phyloP scores from a whole-genome alignment of 2,113 vertebrate genomes.

The Pangasianodon hypophthalmus region DNA sequence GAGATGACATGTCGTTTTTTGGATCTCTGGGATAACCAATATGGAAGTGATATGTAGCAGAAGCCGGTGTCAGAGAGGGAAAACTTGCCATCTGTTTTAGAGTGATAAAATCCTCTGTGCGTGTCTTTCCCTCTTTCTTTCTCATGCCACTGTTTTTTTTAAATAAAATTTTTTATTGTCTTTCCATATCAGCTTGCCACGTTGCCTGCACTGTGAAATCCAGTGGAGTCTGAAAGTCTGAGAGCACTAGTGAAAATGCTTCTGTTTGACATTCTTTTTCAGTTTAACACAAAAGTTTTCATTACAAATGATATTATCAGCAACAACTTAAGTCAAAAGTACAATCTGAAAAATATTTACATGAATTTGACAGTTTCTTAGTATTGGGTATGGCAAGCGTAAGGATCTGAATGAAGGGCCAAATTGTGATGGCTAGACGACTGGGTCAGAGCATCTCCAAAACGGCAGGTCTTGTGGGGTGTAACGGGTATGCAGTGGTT shows the following conservation, averaged over 20 bases:
- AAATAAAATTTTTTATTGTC: neutral
- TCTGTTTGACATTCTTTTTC: too few species aligned
- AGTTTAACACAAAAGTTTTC: too few species aligned
- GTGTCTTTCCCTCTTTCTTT: neutral
- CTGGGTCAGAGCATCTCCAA: too few species aligned
- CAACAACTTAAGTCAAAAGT: too few species aligned
- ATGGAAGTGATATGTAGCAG: constrained; percentile 65
- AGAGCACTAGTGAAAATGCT: neutral
- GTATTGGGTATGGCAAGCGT: too few species aligned
- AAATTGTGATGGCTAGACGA: too few species aligned
- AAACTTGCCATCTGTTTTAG: constrained; percentile 19
- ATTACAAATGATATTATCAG: too few species aligned
- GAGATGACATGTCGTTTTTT: neutral
- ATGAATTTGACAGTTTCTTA: too few species aligned
- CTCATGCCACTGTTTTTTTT: neutral
- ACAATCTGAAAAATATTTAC: too few species aligned
- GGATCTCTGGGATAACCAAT: neutral
- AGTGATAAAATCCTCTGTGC: neutral
- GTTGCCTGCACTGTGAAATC: neutral
- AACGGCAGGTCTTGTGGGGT: too few species aligned
- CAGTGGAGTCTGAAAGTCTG: neutral
- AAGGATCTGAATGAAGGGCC: too few species aligned
- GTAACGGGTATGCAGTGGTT: too few species aligned
- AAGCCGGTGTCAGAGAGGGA: constrained; percentile 62
- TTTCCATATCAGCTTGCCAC: neutral